Conservation (phyloP, 1,140 invertebrate genomes). For the Neuroterus valhalla region DNA sequence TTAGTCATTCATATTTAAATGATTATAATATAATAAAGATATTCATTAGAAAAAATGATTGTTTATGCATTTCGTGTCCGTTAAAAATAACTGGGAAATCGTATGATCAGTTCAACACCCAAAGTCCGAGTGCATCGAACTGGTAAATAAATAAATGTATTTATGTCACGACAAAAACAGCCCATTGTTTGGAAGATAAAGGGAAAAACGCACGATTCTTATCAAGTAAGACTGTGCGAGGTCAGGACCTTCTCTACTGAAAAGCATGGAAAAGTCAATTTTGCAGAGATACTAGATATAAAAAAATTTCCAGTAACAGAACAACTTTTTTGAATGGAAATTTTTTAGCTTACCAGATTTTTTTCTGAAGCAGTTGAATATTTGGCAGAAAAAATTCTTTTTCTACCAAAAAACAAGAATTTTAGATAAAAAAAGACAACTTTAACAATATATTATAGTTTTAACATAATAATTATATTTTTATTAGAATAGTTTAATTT, state of each 20-base stretch:
- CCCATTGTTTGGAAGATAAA: background rate
- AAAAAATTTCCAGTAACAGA: background rate
- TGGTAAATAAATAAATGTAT: conserved; percentile 9
- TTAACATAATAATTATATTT: too few relatives aligned
- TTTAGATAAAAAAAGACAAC: too few relatives aligned
- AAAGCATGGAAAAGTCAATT: background rate
- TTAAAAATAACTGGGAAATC: background rate
- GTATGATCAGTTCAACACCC: background rate
- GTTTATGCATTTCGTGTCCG: background rate
- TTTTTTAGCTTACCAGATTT: background rate
- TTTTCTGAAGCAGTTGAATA: too few relatives aligned
- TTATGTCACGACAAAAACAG: conserved; percentile 20
- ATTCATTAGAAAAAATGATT: background rate
- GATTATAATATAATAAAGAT: background rate
- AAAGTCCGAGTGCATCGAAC: conserved; percentile 5
- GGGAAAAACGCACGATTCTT: background rate
- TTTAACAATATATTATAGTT: too few relatives aligned
- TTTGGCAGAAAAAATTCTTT: too few relatives aligned
- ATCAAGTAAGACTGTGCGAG: background rate
- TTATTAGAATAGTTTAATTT: too few relatives aligned
- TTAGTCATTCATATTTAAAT: too few relatives aligned
- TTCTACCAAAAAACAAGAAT: too few relatives aligned
- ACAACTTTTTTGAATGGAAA: background rate
- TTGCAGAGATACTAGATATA: background rate
- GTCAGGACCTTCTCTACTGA: background rate